Conservation (phyloP, 2,797 vertebrate species). For the Peromyscus attwateri region DNA sequence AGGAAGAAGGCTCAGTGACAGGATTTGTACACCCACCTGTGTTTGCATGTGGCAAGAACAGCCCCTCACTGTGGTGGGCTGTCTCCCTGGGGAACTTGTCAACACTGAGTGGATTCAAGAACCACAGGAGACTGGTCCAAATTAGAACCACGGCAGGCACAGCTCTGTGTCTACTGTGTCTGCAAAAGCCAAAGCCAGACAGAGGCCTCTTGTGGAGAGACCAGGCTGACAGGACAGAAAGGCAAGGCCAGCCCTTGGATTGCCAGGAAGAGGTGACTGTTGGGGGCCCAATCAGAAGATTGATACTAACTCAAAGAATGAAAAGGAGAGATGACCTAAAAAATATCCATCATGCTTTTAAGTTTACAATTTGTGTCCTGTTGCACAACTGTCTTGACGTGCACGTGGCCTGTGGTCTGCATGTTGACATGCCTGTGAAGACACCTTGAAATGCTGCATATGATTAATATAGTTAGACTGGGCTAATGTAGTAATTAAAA, state of each 20-base stretch:
- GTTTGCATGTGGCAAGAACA: not conserved
- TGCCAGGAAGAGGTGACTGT: too few species aligned
- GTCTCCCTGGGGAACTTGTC: not conserved
- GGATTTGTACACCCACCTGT: not conserved
- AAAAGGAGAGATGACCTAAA: too few species aligned
- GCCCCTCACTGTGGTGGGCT: not conserved
- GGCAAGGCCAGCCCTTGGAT: not conserved
- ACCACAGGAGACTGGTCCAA: not conserved
- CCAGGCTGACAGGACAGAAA: not conserved
- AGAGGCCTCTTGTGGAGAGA: not conserved
- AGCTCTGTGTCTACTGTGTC: not conserved
- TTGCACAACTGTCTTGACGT: not conserved
- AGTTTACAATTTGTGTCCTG: not conserved
- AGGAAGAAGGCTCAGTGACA: not conserved
- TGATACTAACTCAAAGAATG: not conserved
- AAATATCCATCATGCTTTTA: not conserved
- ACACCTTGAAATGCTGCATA: not conserved
- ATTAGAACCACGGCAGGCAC: not conserved
- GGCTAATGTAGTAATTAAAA: not conserved
- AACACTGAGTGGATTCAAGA: not conserved
- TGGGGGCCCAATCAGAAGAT: not conserved
- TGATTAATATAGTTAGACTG: not conserved
- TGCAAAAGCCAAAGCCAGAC: not conserved
- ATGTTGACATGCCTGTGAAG: not conserved
- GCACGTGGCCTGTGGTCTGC: not conserved